Base-by-base conservation (phyloP, 2,888 invertebrate genomes). In the Mimas tiliae region DNA sequence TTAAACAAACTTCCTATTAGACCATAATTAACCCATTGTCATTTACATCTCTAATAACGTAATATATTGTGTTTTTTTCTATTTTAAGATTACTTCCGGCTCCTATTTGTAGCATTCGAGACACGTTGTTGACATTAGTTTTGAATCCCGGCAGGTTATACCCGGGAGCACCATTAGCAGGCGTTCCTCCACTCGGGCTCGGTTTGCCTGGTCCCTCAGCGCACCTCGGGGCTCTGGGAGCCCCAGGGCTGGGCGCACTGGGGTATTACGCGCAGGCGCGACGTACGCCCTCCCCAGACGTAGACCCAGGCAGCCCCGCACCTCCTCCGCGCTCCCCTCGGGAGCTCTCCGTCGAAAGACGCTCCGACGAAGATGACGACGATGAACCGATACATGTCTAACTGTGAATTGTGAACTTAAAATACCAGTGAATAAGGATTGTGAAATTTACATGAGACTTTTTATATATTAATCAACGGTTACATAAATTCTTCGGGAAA, bases 181-280 rank as follows among this genome's bases (percentile, higher is more conserved):
- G 90, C 79, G 95, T 90, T 70, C 95, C 84, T 72, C 95, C 91
- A 21, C 83, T 95, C 34, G 94, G 95, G 27, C 90, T 95, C 75
- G 96, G 96, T 58, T 88, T 96, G 65, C 95, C 96, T 6, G 96
- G 96, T 8, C 96, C 96, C 2, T 96, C 95, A 66, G 95, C 96
- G 45, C 96, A 96, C 76, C 88, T 96, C 16, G 95, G 95, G 34
- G 94, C 95, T 11, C 87, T 96, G 16, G 95, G 96, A 12, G 96
- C 95, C 67, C 96, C 97, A 72, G 96, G 95, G 79, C 95, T 96
- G 27, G 87, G 94, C 62, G 88, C 95, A 72, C 81, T 94, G 74
- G 87, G 92, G 78, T 86, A 94, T 90, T 89, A 94, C 83, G 86
- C 94, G 83, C 84, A 94, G 86, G 82, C 92, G 72, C 87, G 91